Conservation (phyloP, 2,888 invertebrate genomes). For the Pycnomerus fuliginosus region DNA sequence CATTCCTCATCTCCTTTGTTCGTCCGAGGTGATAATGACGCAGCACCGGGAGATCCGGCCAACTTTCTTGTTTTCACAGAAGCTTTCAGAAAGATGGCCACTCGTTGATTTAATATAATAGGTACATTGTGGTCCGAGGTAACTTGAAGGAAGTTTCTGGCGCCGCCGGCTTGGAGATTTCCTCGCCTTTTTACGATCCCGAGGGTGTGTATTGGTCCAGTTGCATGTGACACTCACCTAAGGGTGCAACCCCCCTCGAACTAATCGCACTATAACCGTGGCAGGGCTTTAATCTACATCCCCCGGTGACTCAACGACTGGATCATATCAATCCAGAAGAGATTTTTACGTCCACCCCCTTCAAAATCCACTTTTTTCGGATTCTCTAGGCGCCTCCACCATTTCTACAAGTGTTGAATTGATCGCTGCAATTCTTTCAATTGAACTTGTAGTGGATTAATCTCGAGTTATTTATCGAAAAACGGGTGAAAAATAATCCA, state of each 20-base stretch:
- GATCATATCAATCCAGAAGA: too few relatives aligned
- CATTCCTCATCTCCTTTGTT: constrained; percentile 51
- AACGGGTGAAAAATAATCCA: too few relatives aligned
- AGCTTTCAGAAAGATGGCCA: constrained; percentile 37
- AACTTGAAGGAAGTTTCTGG: constrained; percentile 45
- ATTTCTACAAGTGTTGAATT: too few relatives aligned
- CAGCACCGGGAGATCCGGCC: constrained; percentile 50
- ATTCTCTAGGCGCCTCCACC: too few relatives aligned
- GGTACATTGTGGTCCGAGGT: constrained; percentile 51
- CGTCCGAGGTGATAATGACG: constrained; percentile 52
- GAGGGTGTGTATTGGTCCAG: neutral
- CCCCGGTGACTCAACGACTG: too few relatives aligned
- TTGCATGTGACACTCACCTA: neutral
- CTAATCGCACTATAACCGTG: constrained; percentile 47
- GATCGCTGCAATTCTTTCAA: too few relatives aligned
- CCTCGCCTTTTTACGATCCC: constrained; percentile 23
- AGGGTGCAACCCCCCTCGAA: constrained; percentile 40
- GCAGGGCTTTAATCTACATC: too few relatives aligned
- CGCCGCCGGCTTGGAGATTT: constrained; percentile 48
- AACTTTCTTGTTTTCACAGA: constrained; percentile 47
- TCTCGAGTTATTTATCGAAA: too few relatives aligned
- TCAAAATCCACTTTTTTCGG: too few relatives aligned
- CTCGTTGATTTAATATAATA: constrained; percentile 51
- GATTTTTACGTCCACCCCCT: too few relatives aligned
- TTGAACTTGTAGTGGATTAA: too few relatives aligned